Evolutionary conservation across 2,888 invertebrate genomes (phyloP), one percentile per base, ranked within the genome.

Genomic region (Cylloceria caligata): DNA sequence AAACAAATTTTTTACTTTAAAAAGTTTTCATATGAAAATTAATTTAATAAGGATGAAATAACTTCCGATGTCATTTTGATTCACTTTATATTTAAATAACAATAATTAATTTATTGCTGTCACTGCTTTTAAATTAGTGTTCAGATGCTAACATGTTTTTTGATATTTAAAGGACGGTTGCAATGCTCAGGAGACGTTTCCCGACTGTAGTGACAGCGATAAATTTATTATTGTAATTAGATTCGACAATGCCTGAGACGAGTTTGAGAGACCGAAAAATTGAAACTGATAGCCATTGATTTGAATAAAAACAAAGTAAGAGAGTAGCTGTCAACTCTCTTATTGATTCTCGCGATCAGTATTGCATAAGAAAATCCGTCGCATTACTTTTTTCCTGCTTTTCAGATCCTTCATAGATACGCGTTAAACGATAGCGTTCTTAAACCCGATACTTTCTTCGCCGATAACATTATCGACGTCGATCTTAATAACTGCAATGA

Each of bases 151-250:
- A n/a, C n/a, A n/a, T n/a, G n/a, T n/a, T n/a, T n/a, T n/a, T n/a
- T n/a, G n/a, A n/a, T n/a, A n/a, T n/a, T n/a, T n/a, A n/a, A n/a
- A n/a, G n/a, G n/a, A n/a, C n/a, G n/a, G n/a, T n/a, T n/a, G n/a
- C n/a, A n/a, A n/a, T n/a, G n/a, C n/a, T n/a, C n/a, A n/a, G n/a
- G n/a, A n/a, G n/a, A n/a, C n/a, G n/a, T n/a, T n/a, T n/a, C n/a
- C n/a, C n/a, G n/a, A n/a, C n/a, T n/a, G 96, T 96, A 4, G 94
- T 97, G 97, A 97, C 89, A 95, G 96, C 0, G 97, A n/a, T n/a
- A n/a, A n/a, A n/a, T n/a, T n/a, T n/a, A n/a, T n/a, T n/a, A n/a
- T n/a, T n/a, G n/a, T n/a, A n/a, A n/a, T n/a, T 0, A 97, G 97
- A 72, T 92, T 96, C 45, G 95, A 96, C 52, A 96, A 97, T 90